These are phyloP conservation scores for Cetoscarus ocellatus DNA, from an alignment of 2,797 vertebrate species.

Conservation along the genomic window DNA sequence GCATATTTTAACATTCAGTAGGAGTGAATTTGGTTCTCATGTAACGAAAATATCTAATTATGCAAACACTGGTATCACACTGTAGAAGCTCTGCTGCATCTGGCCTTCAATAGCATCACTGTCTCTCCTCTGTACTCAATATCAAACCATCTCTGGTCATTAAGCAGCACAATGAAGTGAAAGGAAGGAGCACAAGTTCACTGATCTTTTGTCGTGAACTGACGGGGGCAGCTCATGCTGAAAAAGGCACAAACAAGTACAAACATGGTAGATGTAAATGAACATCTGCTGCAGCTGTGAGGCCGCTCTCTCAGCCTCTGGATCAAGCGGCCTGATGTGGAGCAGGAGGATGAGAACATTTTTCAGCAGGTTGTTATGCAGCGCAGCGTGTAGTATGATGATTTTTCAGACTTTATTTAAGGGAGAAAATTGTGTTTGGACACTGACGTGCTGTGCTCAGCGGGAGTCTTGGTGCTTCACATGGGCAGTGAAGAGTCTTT, in stretches of 20 bases:
- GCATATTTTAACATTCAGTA: background rate
- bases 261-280: conserved; percentile 17
- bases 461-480: background rate
- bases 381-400: background rate
- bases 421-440: background rate
- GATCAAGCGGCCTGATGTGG: conserved; percentile 23
- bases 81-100: background rate
- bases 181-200: background rate
- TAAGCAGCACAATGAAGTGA: background rate
- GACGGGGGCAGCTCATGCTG: background rate
- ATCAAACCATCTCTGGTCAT: background rate
- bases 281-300: conserved; percentile 35
- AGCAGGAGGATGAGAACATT: conserved; percentile 11
- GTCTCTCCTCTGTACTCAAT: background rate
- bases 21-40: background rate
- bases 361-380: conserved; percentile 26
- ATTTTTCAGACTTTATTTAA: conserved; percentile 3
- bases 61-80: background rate
- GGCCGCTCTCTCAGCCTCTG: conserved; percentile 15
- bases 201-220: background rate
- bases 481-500: background rate
- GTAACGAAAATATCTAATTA: background rate
- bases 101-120: background rate
- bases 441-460: background rate
- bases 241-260: background rate